Base-by-base conservation (phyloP, 2,888 invertebrate genomes). In the Abrostola tripartita region DNA sequence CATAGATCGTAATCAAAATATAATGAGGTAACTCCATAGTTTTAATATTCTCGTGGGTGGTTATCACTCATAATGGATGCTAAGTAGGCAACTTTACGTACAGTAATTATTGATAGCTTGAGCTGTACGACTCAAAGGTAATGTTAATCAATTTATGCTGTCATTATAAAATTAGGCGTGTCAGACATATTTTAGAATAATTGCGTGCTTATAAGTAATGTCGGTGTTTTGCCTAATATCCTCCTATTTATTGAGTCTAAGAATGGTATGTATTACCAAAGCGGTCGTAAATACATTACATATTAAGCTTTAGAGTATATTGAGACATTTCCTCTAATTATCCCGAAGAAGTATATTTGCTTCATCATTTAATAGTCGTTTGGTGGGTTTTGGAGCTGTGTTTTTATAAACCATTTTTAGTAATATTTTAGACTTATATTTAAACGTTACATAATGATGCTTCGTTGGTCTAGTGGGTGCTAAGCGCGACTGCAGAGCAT, bases 1-100 rank as follows among this genome's bases (percentile, higher is more conserved):
- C 71, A 67, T 56, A 78, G 83, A 86, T 88, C 81, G 72, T 76
- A 78, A 88, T 88, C 87, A 79, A 83, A 84, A 85, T 85, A 84
- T 85, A 85, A 86, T 84, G 81, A 85, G 82, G 71, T 79, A 79
- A 81, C 75, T 68, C 70, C 66, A 80, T 74, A 68, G 54, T 65
- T 71, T 73, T 61, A 65, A 65, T 65, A 53, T 64, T 66, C 10
- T 37, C 60, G 68, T 71, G 68, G 78, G 78, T 63, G 76, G 76
- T 70, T 65, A 61, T 64, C 44, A 38, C 38, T 64, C 60, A 49
- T 73, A 73, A 68, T 71, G 65, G 61, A 60, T 76, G 66, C 61
- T 70, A 70, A 62, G 60, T 67, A 61, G 12, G 50, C 35, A 47
- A 50, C 37, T 53, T 56, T 44, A 57, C 65, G 60, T 44, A 37